Percentiles rank a stretch among this genome's conserved stretches.
Evolutionary conservation across 2,797 vertebrate genomes (phyloP).

Genomic region (Sylvilagus floridanus): DNA sequence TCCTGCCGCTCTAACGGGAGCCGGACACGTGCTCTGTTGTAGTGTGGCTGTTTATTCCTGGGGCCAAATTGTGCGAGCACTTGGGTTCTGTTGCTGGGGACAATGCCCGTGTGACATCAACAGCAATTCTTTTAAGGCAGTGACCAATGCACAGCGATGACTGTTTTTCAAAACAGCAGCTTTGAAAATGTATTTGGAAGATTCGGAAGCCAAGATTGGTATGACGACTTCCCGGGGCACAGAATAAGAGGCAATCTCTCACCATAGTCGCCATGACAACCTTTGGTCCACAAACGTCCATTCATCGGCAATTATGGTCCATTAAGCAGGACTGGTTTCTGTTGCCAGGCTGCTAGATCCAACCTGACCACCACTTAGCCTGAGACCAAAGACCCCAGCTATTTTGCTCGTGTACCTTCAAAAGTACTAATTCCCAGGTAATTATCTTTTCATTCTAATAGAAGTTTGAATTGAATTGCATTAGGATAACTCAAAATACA

Average conservation of each 20-base stretch:
- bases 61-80: fast-evolving
- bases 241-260: conserved; percentile 56
- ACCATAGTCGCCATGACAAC: conserved; percentile 62
- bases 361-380: fast-evolving
- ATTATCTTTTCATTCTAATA: neutral
- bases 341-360: fast-evolving
- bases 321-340: conserved; percentile 47
- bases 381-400: neutral
- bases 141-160: neutral
- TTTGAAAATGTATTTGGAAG: neutral
- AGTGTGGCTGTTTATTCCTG: fast-evolving
- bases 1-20: fast-evolving
- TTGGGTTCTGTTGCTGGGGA: neutral
- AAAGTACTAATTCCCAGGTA: neutral
- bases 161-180: neutral
- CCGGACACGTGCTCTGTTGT: neutral
- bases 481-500: neutral
- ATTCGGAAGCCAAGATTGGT: conserved; percentile 26
- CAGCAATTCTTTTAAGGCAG: neutral
- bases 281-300: neutral
- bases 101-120: fast-evolving
- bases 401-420: neutral
- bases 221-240: neutral
- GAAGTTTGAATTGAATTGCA: neutral
- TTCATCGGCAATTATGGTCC: conserved; percentile 25